A percentile compares a stretch with the other conserved stretches of the same genome.
Conservation (phyloP, 2,797 vertebrate genomes). For the Cuniculus paca region DNA sequence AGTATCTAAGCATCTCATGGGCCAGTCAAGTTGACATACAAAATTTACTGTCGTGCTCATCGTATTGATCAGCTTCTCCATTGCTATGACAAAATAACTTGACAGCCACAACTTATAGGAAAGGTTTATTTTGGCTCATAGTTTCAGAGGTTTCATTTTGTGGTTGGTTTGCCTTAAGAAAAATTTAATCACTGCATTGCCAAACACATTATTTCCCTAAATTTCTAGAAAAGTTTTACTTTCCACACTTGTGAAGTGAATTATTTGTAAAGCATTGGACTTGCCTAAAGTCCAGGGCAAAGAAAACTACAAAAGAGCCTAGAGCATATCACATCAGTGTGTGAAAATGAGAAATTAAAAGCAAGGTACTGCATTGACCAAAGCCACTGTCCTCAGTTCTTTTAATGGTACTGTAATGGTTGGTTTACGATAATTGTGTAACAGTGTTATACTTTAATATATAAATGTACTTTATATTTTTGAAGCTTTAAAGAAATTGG, state of each 20-base stretch:
- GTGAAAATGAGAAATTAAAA: constrained; percentile 23
- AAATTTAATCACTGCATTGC: background rate
- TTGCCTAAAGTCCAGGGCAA: background rate
- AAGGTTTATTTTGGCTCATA: background rate
- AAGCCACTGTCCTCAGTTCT: background rate
- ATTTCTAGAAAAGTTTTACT: background rate
- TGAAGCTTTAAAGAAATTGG: constrained; percentile 15
- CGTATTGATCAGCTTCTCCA: background rate
- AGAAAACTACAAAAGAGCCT: background rate
- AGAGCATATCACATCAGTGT: background rate
- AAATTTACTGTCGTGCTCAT: background rate
- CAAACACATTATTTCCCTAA: background rate
- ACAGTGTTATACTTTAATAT: constrained; percentile 21
- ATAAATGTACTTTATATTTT: constrained; percentile 34
- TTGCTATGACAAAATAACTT: background rate
- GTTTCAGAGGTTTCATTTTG: background rate
- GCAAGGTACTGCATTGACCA: background rate
- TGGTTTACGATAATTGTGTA: background rate
- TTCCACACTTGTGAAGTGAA: background rate
- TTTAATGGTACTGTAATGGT: background rate
- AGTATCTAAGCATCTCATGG: background rate
- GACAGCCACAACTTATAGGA: background rate
- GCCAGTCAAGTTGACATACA: background rate
- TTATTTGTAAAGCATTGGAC: constrained; percentile 24
- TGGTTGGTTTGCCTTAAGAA: background rate